Evolutionary conservation across 2,797 vertebrate species (phyloP), one percentile per base, ranked within the genome.

Genomic region (Lacerta agilis): DNA sequence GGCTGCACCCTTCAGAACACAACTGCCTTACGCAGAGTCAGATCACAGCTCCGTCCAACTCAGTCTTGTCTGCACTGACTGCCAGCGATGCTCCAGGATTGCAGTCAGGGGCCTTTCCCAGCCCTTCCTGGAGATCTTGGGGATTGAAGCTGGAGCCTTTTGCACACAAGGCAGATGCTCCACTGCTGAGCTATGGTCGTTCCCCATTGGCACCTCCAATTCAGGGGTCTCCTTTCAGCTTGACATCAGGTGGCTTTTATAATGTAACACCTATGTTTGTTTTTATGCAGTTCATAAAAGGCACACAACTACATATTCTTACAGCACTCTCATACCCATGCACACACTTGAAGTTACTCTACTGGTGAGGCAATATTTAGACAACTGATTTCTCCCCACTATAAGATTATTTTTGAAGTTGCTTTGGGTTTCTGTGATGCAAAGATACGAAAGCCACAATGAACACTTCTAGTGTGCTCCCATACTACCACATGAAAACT

Each of bases 331-430:
- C 85, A 71, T 25, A 80, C 55, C 33, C 7, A 38, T 33, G n/a
- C 11, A 38, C 36, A 81, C 11, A 18, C 13, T 36, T 79, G 43
- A 76, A 64, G 36, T 36, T 82, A 25, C 71, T 69, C 61, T 87
- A 61, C 3, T 58, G 86, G 38, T 55, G 79, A 87, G 90, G 41
- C 3, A 87, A 36, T 25, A 33, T 76, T 75, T 45, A 15, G 29
- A 43, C 29, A 87, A 69, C 5, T 33, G 27, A 77, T 66, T 27
- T 61, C 17, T 58, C 38, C 10, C 29, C 29, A 1, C 15, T 41
- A 43, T 49, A 78, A 69, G 45, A 33, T 71, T 33, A n/a, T 83
- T 69, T 83, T 77, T 87, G 25, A 88, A 71, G 27, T 55, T 69
- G 69, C 25, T 78, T 87, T 33, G 27, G 10, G 49, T 9, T 71